Evolutionary conservation across 2,797 vertebrate species (phyloP), one percentile per base, ranked within the genome.

Genomic region (Phrynocephalus guinanensis): DNA sequence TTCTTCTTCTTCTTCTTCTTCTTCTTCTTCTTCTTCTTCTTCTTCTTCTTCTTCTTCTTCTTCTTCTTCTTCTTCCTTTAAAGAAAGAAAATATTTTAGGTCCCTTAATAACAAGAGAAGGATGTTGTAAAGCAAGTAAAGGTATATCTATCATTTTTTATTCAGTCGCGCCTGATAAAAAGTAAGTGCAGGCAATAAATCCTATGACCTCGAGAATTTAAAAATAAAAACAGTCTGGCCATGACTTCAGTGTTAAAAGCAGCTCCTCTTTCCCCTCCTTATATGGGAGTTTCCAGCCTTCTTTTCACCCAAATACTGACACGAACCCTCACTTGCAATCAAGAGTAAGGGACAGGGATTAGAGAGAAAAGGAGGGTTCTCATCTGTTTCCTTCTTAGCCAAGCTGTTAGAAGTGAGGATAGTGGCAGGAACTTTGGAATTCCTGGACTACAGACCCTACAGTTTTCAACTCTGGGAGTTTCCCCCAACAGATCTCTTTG

Each of bases 131-230:
- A 93, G 95, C 81, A 91, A 94, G 92, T 91, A 89, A 20, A 48
- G 91, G 93, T 89, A 96, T 96, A 96, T 96, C 89, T 89, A 92
- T 96, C 95, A 96, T 95, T 95, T 63, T 96, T 95, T 96, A 94
- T 96, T 96, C 85, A 92, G 92, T 89, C 89, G 90, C 94, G 82
- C 11, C 70, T 86, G 89, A 93, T 96, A 95, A 95, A 95, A 95
- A 95, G 91, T 93, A 95, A 95, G 92, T 95, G 93, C 76, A 4
- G 93, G 89, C 92, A 1, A 82, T 94, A 92, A 96, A 96, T 95
- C 95, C 94, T 52, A 30, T 20, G 85, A 96, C 96, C 95, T 93
- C 94, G 94, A 95, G 93, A 91, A 93, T 94, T 89, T 95, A 91
- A 91, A 79, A 87, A 90, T 80, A 66, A 86, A 44, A 93, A 92